These are phyloP conservation scores for Microctonus aethiopoides DNA, from an alignment of 2,888 invertebrate genomes.

Conservation along the genomic window DNA sequence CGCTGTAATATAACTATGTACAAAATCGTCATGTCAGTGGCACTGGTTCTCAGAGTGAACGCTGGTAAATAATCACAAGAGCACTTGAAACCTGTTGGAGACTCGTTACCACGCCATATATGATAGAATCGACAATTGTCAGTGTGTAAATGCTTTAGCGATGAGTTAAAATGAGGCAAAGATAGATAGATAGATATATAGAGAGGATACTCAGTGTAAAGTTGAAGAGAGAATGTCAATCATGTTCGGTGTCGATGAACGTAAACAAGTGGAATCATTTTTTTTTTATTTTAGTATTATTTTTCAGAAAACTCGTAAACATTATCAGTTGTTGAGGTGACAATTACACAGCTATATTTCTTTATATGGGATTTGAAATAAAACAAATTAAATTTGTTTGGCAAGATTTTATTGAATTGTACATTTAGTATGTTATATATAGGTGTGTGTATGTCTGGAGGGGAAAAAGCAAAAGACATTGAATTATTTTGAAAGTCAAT, in stretches of 20 bases:
- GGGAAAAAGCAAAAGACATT: not conserved
- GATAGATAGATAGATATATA: no score
- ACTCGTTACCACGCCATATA: constrained; percentile 29
- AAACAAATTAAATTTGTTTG: not conserved
- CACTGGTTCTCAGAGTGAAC: constrained; percentile 1
- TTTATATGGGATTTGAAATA: not conserved
- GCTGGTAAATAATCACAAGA: constrained; percentile 8
- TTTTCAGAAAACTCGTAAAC: not conserved
- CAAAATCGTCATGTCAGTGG: not conserved
- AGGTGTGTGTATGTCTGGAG: not conserved
- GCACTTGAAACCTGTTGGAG: constrained; percentile 19
- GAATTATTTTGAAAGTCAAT: not conserved
- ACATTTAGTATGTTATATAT: not conserved
- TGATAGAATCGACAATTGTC: constrained; percentile 24
- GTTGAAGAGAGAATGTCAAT: constrained; percentile 20
- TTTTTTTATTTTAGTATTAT: not conserved
- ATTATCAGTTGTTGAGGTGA: not conserved
- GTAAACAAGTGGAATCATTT: constrained; percentile 10
- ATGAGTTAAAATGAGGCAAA: not conserved
- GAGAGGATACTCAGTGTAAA: not conserved
- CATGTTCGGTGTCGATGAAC: constrained; percentile 24
- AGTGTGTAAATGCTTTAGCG: not conserved
- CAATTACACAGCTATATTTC: not conserved
- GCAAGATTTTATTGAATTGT: constrained; percentile 2
- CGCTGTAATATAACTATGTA: not conserved